phyloP scores from a whole-genome alignment of 2,797 vertebrate genomes.

The Bradypodion pumilum region DNA sequence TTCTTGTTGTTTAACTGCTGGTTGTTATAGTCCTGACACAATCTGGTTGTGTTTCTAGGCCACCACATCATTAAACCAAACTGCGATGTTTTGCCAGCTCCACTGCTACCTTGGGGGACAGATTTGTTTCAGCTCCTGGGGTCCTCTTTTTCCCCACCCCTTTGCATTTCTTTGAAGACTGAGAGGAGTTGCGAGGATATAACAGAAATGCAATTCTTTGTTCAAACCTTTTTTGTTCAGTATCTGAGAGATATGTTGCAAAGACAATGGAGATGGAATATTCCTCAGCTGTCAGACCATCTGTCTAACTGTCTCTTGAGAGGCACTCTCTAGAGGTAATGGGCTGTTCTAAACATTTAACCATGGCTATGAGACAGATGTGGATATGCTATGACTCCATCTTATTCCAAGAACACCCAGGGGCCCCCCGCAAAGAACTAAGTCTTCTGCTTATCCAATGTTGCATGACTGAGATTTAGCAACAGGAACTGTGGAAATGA shows the following conservation, averaged over 20 bases:
- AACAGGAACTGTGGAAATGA: background rate
- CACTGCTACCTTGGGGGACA: background rate
- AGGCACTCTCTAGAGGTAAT: background rate
- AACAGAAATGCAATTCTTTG: background rate
- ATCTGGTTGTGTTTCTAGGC: background rate
- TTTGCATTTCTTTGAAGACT: background rate
- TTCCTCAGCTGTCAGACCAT: background rate
- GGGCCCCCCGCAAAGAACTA: conserved; percentile 3
- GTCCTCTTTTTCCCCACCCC: background rate
- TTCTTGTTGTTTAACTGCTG: no score
- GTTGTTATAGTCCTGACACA: background rate
- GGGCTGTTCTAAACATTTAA: background rate
- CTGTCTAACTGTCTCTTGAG: background rate
- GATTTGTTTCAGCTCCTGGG: background rate
- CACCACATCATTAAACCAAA: background rate
- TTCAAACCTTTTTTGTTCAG: background rate
- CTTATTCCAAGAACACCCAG: background rate
- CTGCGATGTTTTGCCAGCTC: background rate
- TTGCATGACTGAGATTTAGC: background rate
- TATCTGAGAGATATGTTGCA: background rate
- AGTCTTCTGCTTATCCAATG: background rate
- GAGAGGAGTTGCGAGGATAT: background rate
- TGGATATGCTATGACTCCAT: background rate
- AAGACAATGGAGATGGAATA: background rate
- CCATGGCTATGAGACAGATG: background rate